Evolutionary conservation across 2,797 vertebrate species (phyloP).

Genomic region (Cirrhinus molitorella): DNA sequence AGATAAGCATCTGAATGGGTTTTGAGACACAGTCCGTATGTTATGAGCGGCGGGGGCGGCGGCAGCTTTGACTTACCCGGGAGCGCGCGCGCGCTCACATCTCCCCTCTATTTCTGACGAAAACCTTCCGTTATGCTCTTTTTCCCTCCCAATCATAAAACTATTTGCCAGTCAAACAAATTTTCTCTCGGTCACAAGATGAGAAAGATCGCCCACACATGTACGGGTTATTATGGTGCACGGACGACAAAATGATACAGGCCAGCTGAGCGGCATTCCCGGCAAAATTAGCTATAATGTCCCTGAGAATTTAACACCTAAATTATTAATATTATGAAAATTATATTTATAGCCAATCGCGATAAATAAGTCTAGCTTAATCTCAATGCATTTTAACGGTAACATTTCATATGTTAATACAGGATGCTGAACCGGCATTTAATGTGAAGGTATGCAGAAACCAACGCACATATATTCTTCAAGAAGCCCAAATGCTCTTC

Average conservation of each 20-base stretch:
- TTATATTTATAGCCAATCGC: not conserved
- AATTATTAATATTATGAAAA: not conserved
- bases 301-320: not conserved
- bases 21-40: slow-evolving; percentile 4
- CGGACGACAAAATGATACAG: not conserved
- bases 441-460: slow-evolving; percentile 33
- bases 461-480: not conserved
- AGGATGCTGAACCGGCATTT: slow-evolving; percentile 9
- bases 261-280: not conserved
- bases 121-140: slow-evolving; percentile 8
- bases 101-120: not conserved
- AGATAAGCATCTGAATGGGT: not conserved
- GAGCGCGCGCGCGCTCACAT: not conserved
- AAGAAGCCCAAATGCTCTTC: not conserved
- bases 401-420: not conserved
- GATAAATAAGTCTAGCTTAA: not conserved
- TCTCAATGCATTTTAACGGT: not conserved
- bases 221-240: slow-evolving; percentile 16
- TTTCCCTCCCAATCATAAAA: slow-evolving; percentile 38
- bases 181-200: slow-evolving; percentile 39
- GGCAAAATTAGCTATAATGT: not conserved
- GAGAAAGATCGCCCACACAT: slow-evolving; percentile 44
- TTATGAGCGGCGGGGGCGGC: slow-evolving; percentile 27
- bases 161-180: slow-evolving; percentile 53
- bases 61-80: slow-evolving; percentile 13